Evolutionary conservation across 2,113 vertebrate species (phyloP).

Genomic region (Heterocephalus glaber): DNA sequence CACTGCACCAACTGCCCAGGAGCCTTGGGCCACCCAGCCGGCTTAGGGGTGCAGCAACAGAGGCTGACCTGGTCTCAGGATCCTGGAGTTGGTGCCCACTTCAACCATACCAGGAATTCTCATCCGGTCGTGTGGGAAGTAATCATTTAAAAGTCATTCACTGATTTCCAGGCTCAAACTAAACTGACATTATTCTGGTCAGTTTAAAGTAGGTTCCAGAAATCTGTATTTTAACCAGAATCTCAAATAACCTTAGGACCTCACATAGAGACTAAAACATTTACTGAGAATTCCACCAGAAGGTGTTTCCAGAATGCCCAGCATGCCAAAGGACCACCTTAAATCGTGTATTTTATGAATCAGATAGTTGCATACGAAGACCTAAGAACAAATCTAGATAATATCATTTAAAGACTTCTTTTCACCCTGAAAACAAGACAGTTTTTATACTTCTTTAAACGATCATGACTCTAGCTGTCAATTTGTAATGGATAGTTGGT

Average conservation of each 20-base stretch:
- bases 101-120: neutral
- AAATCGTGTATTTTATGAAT: neutral
- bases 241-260: neutral
- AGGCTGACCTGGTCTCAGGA: too few relatives aligned
- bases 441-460: neutral
- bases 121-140: neutral
- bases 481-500: conserved; percentile 15
- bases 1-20: neutral
- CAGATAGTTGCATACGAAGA: neutral
- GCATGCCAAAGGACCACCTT: neutral
- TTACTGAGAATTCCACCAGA: neutral
- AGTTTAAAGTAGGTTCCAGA: neutral
- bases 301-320: neutral
- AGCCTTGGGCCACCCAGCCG: neutral
- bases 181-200: neutral
- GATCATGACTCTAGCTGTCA: neutral
- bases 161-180: neutral
- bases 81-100: neutral
- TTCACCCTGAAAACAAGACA: neutral
- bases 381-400: neutral
- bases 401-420: neutral
- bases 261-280: neutral
- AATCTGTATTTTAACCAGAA: conserved; percentile 24
- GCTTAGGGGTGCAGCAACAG: neutral
- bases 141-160: neutral